A percentile compares a stretch with the other conserved stretches of the same genome.
phyloP scores from a whole-genome alignment of 2,113 vertebrate species.

The Neolamprologus fasciatus region DNA sequence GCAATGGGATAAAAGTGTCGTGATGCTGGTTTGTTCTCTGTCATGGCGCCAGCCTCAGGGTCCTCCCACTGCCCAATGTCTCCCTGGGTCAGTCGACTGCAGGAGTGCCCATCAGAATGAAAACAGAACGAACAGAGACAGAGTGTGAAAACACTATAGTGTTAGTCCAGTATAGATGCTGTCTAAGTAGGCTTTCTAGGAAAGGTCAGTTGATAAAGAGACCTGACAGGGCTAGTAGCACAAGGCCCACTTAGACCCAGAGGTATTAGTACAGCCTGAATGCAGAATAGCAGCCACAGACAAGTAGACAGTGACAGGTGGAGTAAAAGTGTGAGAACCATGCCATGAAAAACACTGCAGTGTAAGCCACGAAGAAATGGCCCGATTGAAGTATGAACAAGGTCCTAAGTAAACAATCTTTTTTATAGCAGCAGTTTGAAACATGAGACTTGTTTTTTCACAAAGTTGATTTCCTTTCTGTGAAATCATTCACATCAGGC shows the following conservation, averaged over 20 bases:
- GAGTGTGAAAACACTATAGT: conserved; percentile 28
- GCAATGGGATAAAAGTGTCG: conserved; percentile 99
- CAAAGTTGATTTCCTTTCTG: not conserved
- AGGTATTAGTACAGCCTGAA: conserved; percentile 1
- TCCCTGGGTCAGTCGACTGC: conserved; percentile 92
- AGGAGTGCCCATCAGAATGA: conserved; percentile 64
- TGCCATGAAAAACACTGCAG: not conserved
- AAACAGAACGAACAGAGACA: conserved; percentile 45
- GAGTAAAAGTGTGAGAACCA: not conserved
- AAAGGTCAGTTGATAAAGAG: not conserved
- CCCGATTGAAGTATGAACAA: not conserved
- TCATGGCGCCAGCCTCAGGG: conserved; percentile 88
- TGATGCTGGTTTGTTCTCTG: conserved; percentile 96
- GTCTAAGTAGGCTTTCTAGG: not conserved
- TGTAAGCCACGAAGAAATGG: not conserved
- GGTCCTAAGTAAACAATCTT: not conserved
- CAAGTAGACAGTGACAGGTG: not conserved
- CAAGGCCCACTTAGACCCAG: conserved; percentile 16
- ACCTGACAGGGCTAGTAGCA: not conserved
- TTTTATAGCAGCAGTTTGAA: not conserved
- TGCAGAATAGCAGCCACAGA: not conserved
- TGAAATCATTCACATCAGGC: not conserved
- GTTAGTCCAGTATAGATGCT: conserved; percentile 31
- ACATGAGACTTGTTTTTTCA: not conserved
- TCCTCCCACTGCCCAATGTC: conserved; percentile 90